Percentiles rank a stretch among this genome's conserved stretches.
Conservation (phyloP, 2,888 invertebrate genomes). For the Melanophora roralis region DNA sequence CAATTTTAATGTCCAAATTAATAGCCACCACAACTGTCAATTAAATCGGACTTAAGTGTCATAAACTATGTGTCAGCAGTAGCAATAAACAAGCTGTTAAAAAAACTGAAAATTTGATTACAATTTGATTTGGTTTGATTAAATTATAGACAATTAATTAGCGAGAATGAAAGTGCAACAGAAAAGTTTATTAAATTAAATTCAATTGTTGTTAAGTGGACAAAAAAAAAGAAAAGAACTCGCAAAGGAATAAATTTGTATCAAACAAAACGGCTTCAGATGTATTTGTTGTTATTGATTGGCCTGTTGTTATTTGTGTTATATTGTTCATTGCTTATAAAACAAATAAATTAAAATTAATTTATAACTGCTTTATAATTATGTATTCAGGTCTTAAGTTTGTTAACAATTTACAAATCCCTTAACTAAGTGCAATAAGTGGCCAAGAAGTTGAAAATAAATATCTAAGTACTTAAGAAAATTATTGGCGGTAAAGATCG, state of each 20-base stretch:
- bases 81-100: neutral
- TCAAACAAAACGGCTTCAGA: neutral
- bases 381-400: neutral
- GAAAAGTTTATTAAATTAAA: neutral
- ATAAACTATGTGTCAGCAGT: conserved; percentile 5
- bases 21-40: conserved; percentile 4
- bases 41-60: neutral
- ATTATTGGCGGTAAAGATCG: no score
- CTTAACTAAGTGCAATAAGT: no score
- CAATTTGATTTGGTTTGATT: conserved; percentile 20
- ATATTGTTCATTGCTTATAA: neutral
- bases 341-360: conserved; percentile 4
- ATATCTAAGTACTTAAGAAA: no score
- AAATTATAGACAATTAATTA: conserved; percentile 8
- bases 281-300: conserved; percentile 3
- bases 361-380: no score
- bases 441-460: no score
- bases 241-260: neutral
- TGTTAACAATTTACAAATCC: no score
- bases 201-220: neutral
- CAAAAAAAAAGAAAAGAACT: neutral
- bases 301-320: neutral
- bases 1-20: conserved; percentile 9
- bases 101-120: neutral
- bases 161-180: neutral